phyloP scores from a whole-genome alignment of 2,113 vertebrate species.

The Poeciliopsis occidentalis region DNA sequence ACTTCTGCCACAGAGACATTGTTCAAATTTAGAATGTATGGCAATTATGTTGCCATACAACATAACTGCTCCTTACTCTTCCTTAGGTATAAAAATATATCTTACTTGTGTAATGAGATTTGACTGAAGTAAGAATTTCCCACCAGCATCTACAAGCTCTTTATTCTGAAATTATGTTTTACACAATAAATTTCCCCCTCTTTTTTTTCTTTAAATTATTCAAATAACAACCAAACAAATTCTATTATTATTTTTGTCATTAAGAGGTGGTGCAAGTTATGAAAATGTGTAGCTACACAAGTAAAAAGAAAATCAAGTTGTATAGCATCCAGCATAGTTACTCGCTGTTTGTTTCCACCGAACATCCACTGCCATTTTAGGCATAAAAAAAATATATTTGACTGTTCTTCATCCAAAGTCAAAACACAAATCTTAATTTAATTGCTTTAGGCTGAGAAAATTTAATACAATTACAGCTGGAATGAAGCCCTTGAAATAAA shows the following conservation, averaged over 20 bases:
- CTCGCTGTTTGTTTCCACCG: constrained; percentile 2
- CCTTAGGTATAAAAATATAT: not conserved
- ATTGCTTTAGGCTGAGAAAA: constrained; percentile 59
- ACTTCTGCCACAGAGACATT: not conserved
- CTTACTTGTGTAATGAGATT: not conserved
- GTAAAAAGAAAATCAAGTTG: constrained; percentile 9
- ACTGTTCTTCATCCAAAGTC: constrained; percentile 56
- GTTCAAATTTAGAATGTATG: not conserved
- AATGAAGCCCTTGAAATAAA: constrained; percentile 42
- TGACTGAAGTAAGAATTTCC: not conserved
- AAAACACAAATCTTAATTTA: constrained; percentile 9
- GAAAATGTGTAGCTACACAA: not conserved
- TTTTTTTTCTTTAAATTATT: no score
- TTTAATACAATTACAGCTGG: constrained; percentile 50
- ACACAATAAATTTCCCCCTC: no score
- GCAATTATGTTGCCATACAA: not conserved
- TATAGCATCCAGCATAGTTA: constrained; percentile 20
- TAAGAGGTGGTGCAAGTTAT: not conserved
- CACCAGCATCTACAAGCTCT: not conserved
- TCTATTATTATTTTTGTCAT: not conserved
- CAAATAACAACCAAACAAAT: not conserved
- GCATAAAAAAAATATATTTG: constrained; percentile 19
- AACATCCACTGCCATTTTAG: constrained; percentile 9
- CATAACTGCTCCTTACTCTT: no score
- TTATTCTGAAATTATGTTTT: no score